Base-by-base conservation (phyloP, 2,888 invertebrate genomes). In the Diloba caeruleocephala region DNA sequence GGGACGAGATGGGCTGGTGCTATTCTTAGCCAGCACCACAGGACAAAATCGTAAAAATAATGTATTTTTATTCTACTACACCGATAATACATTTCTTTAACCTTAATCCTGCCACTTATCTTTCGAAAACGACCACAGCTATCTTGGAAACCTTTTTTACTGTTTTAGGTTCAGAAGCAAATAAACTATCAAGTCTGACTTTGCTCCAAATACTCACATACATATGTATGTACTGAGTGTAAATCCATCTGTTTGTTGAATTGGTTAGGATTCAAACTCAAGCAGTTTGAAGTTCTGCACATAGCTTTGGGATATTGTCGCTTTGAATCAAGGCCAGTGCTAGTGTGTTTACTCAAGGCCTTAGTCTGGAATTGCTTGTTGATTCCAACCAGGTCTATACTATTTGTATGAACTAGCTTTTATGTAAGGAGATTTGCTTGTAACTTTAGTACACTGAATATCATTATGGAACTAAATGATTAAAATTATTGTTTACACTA, bases 231-330 rank as follows among this genome's bases (percentile, higher is more conserved):
- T 42, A 37, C 12, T 63, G 42, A 56, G 9, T 42, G 19, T 19
- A 63, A 50, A 38, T 29, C 21, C 41, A 65, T 59, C 42, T 44
- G 29, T 59, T 62, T 62, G 60, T 52, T 44, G 43, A 54, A 59
- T 54, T 54, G 43, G 48, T 49, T 49, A 36, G 49, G 31, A 46
- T 46, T 49, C 60, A 48, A 48, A 46, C 29, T 71, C 60, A 46
- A 69, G 59, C 60, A 69, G 59, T 59, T 71, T 50, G 49, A 39
- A 63, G 59, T 63, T 67, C 50, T 41, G 21, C 14, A 55, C 39
- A 51, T 49, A 44, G 68, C 68, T 67, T 51, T 44, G 44, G 63
- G 43, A 54, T 71, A 71, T 69, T 67, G 71, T 67, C 64, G 32
- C 34, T 52, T 7, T 45, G 39, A 60, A 67, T 69, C 71, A 67